phyloP scores from a whole-genome alignment of 2,797 vertebrate species.

The Ceyx erithaca region DNA sequence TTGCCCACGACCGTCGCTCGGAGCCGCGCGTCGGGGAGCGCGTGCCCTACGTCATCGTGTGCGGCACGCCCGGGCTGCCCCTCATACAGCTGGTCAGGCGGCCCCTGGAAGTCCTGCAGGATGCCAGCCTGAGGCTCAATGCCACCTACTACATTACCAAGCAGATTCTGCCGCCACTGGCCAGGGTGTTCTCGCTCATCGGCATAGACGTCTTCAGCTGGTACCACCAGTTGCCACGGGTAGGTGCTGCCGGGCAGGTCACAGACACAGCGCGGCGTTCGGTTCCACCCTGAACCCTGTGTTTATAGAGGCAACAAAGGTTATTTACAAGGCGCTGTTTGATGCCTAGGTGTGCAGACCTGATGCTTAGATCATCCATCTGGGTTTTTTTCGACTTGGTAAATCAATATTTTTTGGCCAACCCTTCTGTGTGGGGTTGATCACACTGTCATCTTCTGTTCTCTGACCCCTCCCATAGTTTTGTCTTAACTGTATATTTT shows the following conservation, averaged over 20 bases:
- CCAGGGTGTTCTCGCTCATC: slow-evolving; percentile 92
- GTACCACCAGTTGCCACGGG: slow-evolving; percentile 95
- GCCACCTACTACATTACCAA: slow-evolving; percentile 95
- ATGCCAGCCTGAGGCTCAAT: slow-evolving; percentile 89
- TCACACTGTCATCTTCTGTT: neutral
- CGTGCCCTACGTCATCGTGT: slow-evolving; percentile 95
- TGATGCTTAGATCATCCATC: neutral
- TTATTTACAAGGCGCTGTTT: neutral
- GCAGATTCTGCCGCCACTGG: slow-evolving; percentile 94
- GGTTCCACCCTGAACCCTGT: neutral
- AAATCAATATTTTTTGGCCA: neutral
- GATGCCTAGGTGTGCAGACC: neutral
- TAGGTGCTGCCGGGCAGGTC: slow-evolving; percentile 66
- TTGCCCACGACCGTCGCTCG: slow-evolving; percentile 89
- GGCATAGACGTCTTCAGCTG: slow-evolving; percentile 95
- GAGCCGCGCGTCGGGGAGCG: slow-evolving; percentile 94
- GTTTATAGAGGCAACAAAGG: neutral
- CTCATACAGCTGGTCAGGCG: slow-evolving; percentile 95
- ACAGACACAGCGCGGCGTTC: accelerated
- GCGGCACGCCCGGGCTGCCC: slow-evolving; percentile 89
- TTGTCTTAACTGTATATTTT: neutral
- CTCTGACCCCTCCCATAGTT: neutral
- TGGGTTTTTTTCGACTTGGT: neutral
- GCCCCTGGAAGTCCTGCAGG: slow-evolving; percentile 91
- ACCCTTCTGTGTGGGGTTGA: neutral